Conservation (phyloP, 2,113 vertebrate species). For the Anser cygnoides region DNA sequence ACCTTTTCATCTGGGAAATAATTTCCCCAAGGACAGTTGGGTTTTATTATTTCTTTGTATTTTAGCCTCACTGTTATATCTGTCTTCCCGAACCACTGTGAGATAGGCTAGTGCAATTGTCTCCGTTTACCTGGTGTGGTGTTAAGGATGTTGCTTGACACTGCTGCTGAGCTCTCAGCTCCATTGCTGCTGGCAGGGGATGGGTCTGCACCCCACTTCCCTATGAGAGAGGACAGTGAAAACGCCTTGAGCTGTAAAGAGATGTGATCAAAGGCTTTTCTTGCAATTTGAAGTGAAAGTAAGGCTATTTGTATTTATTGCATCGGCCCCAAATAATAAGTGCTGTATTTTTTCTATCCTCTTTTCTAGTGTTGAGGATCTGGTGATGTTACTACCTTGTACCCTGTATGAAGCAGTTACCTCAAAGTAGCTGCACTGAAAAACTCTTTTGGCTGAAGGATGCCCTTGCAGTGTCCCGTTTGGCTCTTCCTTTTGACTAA, state of each 20-base stretch:
- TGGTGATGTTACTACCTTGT: not conserved
- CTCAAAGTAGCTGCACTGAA: not conserved
- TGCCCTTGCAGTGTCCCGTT: not conserved
- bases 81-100: not conserved
- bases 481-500: not conserved
- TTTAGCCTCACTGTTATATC: not conserved
- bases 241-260: not conserved
- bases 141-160: not conserved
- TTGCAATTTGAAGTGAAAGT: not conserved
- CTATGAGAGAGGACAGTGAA: not conserved
- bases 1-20: not conserved
- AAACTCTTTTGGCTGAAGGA: not conserved
- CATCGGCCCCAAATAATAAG: not conserved
- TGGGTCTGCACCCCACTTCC: not conserved
- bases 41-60: not conserved
- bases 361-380: not conserved
- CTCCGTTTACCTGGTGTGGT: not conserved
- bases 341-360: not conserved
- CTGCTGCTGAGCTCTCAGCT: fast-evolving
- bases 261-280: not conserved
- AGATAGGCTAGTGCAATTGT: not conserved
- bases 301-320: not conserved
- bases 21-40: not conserved
- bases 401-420: not conserved
- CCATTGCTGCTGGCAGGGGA: not conserved